Evolutionary conservation across 2,113 vertebrate genomes (phyloP), one percentile per base, ranked within the genome.

Genomic region (Eidolon helvum): DNA sequence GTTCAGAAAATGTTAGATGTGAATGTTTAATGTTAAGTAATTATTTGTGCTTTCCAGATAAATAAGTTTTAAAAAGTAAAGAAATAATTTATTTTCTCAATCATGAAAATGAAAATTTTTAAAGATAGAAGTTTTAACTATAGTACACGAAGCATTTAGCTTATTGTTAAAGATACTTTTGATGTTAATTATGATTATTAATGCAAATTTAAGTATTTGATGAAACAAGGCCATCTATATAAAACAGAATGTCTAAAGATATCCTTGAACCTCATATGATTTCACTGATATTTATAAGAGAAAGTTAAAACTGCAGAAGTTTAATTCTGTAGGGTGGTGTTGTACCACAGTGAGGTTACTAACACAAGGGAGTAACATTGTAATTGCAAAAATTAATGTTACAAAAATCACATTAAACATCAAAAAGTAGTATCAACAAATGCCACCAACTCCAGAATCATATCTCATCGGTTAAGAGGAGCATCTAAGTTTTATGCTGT

Each of bases 201-300:
- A 78, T 69, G 90, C 92, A 92, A 87, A 91, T 93, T 69, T n/a
- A 87, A 78, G 83, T 59, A 87, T 69, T 88, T 66, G 12, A 45
- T 75, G n/a, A 69, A 94, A 88, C 19, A 85, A 57, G n/a, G 33
- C 48, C 72, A 90, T 72, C 8, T 65, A 53, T 66, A 48, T 10
- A 82, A 95, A 90, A 91, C 4, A 84, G 24, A 83, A 45, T 59
- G 53, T 40, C 45, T 80, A 84, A 88, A 83, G 79, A 92, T 38
- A 78, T 83, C 24, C 16, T 61, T 65, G n/a, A 69, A 53, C 1
- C 6, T 91, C 85, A 45, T 82, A 94, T 63, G 8, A 40, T 61
- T 92, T 94, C 66, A 82, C 5, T 57, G 22, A 57, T 69, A 93
- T 91, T 68, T 91, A 78, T 0, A 74, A 75, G 3, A 61, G 53